Percentiles rank a stretch among this genome's conserved stretches.
Evolutionary conservation across 1,140 invertebrate species (phyloP).

Genomic region (Nephotettix cincticeps): DNA sequence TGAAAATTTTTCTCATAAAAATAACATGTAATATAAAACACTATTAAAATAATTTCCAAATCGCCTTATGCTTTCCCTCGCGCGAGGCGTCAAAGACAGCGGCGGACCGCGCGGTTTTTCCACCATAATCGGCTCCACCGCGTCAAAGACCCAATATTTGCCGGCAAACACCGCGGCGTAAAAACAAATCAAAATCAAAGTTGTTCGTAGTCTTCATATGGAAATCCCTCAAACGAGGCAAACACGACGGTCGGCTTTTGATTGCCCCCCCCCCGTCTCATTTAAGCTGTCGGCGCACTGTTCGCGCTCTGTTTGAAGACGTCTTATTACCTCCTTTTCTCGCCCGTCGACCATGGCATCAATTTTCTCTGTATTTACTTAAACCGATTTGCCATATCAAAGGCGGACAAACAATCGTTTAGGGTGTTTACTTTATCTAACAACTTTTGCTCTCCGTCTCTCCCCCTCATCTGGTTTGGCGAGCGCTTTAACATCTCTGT

Average conservation of each 20-base stretch:
- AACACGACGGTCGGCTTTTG: slow-evolving; percentile 5
- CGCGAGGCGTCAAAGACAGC: background rate
- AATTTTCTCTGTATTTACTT: slow-evolving; percentile 15
- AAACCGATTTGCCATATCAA: slow-evolving; percentile 21
- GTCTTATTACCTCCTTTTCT: slow-evolving; percentile 15
- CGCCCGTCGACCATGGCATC: background rate
- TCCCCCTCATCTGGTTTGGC: background rate
- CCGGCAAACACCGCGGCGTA: slow-evolving; percentile 4
- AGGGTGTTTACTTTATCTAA: slow-evolving; percentile 16
- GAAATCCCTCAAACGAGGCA: slow-evolving; percentile 21
- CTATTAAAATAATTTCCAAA: too few relatives aligned
- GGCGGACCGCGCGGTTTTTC: background rate
- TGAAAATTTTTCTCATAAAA: too few relatives aligned
- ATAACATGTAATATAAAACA: too few relatives aligned
- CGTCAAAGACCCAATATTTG: slow-evolving; percentile 12
- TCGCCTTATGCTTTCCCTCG: background rate
- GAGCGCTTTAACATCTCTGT: background rate
- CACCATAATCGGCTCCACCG: background rate
- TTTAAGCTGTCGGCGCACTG: background rate
- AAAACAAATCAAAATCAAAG: slow-evolving; percentile 17
- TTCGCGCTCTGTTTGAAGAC: slow-evolving; percentile 8
- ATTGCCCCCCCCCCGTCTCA: slow-evolving; percentile 14
- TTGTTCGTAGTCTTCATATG: background rate
- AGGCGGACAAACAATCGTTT: slow-evolving; percentile 21
- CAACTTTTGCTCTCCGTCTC: background rate